Evolutionary conservation across 2,888 invertebrate species (phyloP), one percentile per base, ranked within the genome.

Genomic region (Acleris holmiana): DNA sequence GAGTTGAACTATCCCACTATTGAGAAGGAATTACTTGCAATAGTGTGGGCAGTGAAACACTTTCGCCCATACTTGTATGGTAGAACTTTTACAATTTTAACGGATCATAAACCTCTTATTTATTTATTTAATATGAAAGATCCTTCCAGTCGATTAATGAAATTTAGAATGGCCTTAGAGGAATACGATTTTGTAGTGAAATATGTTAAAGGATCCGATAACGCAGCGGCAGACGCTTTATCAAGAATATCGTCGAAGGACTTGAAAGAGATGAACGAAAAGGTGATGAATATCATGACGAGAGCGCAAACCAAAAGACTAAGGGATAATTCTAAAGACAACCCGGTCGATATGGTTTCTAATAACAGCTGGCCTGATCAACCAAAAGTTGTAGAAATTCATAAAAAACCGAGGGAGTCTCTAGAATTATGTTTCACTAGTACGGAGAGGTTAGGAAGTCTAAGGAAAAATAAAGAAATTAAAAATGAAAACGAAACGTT

Each of bases 181-280:
- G 68, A 71, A 56, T 69, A 65, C 41, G 61, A 68, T 51, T 71
- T 64, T 47, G 57, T 49, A 46, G 59, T 68, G 18, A 53, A 55
- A 29, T 66, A 67, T 25, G 29, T 67, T 2, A 59, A 59, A 63
- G 67, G 68, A 15, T 46, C 50, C 19, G 40, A 58, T 17, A 69
- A 71, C 63, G 61, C 58, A 23, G 67, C 57, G 29, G 69, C 68
- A 46, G 70, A 71, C 49, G 68, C 69, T 13, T 66, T 71, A 44
- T 64, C 62, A 10, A 57, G 69, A 35, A 49, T 70, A 35, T 19
- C 67, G 18, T 56, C 61, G 44, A 62, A 61, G 13, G 64, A 68
- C 19, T 61, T 69, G 19, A 69, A 69, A 68, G 67, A 67, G 29
- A 69, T 70, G 61, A 23, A 67, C 49, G 60, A 63, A 41, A 23